Conservation (phyloP, 1,140 invertebrate species). For the Papilio aristodemus region DNA sequence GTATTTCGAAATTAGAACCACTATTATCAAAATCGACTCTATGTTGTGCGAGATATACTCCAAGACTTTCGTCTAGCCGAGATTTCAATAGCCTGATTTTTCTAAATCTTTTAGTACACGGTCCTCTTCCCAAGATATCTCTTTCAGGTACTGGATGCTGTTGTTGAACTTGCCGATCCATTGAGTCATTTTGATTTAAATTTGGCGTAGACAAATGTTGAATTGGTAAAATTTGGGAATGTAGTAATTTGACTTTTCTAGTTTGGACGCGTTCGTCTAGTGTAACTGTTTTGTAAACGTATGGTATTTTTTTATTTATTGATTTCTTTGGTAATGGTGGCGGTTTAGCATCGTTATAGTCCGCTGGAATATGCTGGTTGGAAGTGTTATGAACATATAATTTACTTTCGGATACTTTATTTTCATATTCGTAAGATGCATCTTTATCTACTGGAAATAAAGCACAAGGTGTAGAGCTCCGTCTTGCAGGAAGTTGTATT, state of each 20-base stretch:
- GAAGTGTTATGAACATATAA: conserved; percentile 47
- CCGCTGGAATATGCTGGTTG: conserved; percentile 53
- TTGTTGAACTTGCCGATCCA: conserved; percentile 28
- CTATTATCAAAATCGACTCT: conserved; percentile 78
- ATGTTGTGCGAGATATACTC: conserved; percentile 86
- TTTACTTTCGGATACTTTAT: conserved; percentile 50
- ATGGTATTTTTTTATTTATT: conserved; percentile 70
- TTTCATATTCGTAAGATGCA: conserved; percentile 56
- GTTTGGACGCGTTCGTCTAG: conserved; percentile 78
- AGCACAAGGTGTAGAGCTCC: conserved; percentile 75
- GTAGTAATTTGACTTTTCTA: conserved; percentile 76
- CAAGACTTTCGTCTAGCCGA: conserved; percentile 84
- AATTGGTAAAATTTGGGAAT: conserved; percentile 68
- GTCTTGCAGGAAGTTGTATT: conserved; percentile 66
- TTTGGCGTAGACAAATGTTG: conserved; percentile 65
- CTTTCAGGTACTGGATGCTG: conserved; percentile 45
- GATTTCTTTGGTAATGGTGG: conserved; percentile 76
- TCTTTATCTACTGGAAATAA: conserved; percentile 68
- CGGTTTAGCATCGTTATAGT: conserved; percentile 70
- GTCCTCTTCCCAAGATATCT: conserved; percentile 71
- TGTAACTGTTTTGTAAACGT: conserved; percentile 76
- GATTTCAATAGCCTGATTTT: conserved; percentile 82
- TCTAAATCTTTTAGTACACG: conserved; percentile 80
- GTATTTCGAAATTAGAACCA: conserved; percentile 82
- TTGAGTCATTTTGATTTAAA: conserved; percentile 45